Conservation (phyloP, 2,797 vertebrate species). For the Eleutherodactylus coqui region DNA sequence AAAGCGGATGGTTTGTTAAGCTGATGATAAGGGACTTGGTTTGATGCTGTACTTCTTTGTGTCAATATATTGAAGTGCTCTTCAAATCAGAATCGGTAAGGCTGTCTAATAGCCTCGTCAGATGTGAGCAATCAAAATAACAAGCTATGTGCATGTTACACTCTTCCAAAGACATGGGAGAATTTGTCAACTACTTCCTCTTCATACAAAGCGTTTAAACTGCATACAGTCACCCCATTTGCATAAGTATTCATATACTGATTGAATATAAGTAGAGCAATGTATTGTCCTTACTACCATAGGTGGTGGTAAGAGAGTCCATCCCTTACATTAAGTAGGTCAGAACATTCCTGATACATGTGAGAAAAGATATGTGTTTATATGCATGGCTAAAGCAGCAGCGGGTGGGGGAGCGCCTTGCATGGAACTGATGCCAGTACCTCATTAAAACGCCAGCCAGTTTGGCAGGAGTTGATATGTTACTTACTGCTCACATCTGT, state of each 20-base stretch:
- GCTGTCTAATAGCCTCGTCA: constrained; percentile 12
- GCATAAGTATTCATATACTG: neutral
- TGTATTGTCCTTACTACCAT: neutral
- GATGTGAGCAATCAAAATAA: constrained; percentile 35
- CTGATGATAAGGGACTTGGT: constrained; percentile 39
- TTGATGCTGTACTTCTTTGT: constrained; percentile 34
- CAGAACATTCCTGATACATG: constrained; percentile 24
- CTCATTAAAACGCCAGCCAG: constrained; percentile 75
- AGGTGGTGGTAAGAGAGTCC: constrained; percentile 6
- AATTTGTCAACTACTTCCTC: constrained; percentile 9
- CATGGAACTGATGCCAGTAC: constrained; percentile 67
- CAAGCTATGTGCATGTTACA: constrained; percentile 37
- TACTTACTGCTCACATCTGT: constrained; percentile 74
- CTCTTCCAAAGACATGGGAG: constrained; percentile 11
- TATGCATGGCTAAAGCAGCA: constrained; percentile 70
- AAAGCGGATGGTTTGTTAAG: constrained; percentile 41
- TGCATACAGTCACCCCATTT: constrained; percentile 12
- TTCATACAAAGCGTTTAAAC: constrained; percentile 16
- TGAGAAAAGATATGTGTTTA: constrained; percentile 45
- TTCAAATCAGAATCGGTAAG: constrained; percentile 26
- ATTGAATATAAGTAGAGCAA: neutral
- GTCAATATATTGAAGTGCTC: constrained; percentile 48
- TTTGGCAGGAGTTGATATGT: constrained; percentile 72
- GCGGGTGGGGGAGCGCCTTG: constrained; percentile 69
- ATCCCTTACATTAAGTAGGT: constrained; percentile 30